phyloP scores from a whole-genome alignment of 2,113 vertebrate species.

The Oenanthe melanoleuca region DNA sequence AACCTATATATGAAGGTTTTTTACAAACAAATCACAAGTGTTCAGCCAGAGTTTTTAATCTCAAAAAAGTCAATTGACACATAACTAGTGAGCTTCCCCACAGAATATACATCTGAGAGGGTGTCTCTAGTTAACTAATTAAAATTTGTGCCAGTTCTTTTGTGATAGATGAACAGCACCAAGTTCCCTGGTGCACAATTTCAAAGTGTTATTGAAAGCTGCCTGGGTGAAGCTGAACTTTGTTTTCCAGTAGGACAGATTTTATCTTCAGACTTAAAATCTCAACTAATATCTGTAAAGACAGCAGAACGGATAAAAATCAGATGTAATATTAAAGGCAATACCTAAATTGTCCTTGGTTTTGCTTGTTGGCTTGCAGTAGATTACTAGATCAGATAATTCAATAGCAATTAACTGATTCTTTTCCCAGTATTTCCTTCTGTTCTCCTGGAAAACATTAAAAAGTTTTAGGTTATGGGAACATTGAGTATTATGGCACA shows the following conservation, averaged over 20 bases:
- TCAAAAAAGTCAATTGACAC: not conserved
- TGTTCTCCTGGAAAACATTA: constrained; percentile 75
- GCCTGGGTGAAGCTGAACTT: not conserved
- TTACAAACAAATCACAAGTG: not conserved
- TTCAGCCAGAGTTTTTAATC: not conserved
- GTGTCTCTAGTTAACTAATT: not conserved
- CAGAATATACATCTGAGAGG: not conserved
- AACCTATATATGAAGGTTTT: not conserved
- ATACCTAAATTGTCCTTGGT: constrained; percentile 93
- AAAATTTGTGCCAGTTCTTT: not conserved
- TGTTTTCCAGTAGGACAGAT: not conserved
- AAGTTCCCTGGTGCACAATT: not conserved
- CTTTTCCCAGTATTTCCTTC: constrained; percentile 87
- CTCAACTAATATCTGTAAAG: not conserved
- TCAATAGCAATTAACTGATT: constrained; percentile 91
- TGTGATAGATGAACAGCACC: not conserved
- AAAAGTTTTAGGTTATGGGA: not conserved
- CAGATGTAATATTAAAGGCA: not conserved
- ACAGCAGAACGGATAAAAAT: not conserved
- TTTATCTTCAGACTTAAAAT: not conserved
- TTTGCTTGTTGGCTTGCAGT: constrained; percentile 95
- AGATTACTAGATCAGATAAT: constrained; percentile 94
- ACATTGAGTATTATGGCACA: not conserved
- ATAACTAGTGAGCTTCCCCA: not conserved
- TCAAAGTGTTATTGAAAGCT: not conserved